phyloP scores from a whole-genome alignment of 2,888 invertebrate genomes.

The Drosophila pseudotalamancana region DNA sequence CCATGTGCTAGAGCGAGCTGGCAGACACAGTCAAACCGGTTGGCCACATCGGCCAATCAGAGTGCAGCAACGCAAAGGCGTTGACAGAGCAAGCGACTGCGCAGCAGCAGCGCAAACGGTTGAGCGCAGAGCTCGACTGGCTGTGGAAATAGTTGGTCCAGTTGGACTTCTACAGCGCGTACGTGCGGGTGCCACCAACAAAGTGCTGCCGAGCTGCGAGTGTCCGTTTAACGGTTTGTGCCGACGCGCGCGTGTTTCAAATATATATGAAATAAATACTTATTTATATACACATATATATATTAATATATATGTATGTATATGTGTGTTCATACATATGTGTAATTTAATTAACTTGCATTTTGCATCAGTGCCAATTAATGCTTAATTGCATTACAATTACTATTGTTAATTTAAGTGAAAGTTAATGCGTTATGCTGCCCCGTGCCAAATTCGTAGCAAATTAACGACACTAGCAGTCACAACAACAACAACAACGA shows the following conservation, averaged over 20 bases:
- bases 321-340: slow-evolving; percentile 10
- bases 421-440: slow-evolving; percentile 44
- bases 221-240: slow-evolving; percentile 34
- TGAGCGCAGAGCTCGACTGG: slow-evolving; percentile 31
- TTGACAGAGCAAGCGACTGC: slow-evolving; percentile 57
- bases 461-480: slow-evolving; percentile 21
- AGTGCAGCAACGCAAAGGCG: slow-evolving; percentile 45
- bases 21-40: slow-evolving; percentile 54
- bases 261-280: slow-evolving; percentile 19
- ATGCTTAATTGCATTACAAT: slow-evolving; percentile 35
- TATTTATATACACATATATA: slow-evolving; percentile 1
- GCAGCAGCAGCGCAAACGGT: slow-evolving; percentile 39
- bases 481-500: slow-evolving; percentile 15
- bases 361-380: slow-evolving; percentile 40
- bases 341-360: slow-evolving; percentile 47
- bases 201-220: slow-evolving; percentile 40
- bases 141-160: slow-evolving; percentile 64
- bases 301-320: background rate
- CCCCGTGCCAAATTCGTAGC: slow-evolving; percentile 46
- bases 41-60: slow-evolving; percentile 51
- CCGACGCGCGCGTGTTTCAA: slow-evolving; percentile 43
- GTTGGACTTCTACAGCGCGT: slow-evolving; percentile 80
- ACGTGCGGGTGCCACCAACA: slow-evolving; percentile 75
- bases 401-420: slow-evolving; percentile 40
- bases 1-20: slow-evolving; percentile 32